A percentile compares a stretch with the other conserved stretches of the same genome.
Conservation (phyloP, 1,140 invertebrate species). For the Papilio polyxenes region DNA sequence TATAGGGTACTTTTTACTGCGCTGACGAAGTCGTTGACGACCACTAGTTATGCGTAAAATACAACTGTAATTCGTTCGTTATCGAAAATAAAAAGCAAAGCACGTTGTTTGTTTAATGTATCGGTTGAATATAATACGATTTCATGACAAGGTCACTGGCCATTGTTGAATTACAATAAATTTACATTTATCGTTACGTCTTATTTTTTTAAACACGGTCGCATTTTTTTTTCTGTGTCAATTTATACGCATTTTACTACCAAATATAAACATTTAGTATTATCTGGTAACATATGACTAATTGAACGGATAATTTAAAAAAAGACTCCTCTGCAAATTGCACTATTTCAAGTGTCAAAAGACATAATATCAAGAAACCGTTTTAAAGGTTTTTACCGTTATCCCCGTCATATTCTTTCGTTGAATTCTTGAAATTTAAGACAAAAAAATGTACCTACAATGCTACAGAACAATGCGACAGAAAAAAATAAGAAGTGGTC, state of each 20-base stretch:
- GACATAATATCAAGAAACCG: too few species aligned
- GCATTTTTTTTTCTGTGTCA: background rate
- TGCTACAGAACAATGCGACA: background rate
- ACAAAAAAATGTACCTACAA: background rate
- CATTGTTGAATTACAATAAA: constrained; percentile 16
- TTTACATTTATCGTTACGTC: background rate
- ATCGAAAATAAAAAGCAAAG: background rate
- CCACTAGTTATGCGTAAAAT: too few species aligned
- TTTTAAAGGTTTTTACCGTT: background rate
- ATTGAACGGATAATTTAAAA: too few species aligned
- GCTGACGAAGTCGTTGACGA: too few species aligned
- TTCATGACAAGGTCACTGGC: background rate
- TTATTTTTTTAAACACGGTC: background rate
- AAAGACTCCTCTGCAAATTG: too few species aligned
- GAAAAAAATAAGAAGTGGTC: background rate
- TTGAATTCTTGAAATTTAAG: background rate
- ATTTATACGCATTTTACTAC: background rate
- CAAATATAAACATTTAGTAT: background rate
- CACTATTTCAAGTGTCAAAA: too few species aligned
- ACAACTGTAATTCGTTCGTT: background rate
- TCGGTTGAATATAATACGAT: background rate
- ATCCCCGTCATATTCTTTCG: background rate
- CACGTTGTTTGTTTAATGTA: background rate
- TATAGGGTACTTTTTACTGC: too few species aligned
- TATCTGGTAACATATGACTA: background rate